phyloP scores from a whole-genome alignment of 2,888 invertebrate species.

The Uloborus plumipes region DNA sequence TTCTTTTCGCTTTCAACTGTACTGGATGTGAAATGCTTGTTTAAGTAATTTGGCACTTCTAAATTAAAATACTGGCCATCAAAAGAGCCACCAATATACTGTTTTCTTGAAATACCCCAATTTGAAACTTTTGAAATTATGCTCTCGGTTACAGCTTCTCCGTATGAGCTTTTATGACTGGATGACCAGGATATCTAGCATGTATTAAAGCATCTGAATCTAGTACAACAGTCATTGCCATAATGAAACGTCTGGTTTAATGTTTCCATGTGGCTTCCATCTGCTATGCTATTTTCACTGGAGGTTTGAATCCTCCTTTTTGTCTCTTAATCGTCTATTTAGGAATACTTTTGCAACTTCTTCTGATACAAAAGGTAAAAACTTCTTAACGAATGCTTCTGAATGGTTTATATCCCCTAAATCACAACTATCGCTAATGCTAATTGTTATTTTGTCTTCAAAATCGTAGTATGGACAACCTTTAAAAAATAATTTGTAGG shows the following conservation, averaged over 20 bases:
- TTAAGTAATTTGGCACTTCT: not conserved
- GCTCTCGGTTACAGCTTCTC: not conserved
- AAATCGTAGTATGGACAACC: not conserved
- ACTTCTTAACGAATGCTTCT: not conserved
- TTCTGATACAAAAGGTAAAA: constrained; percentile 2
- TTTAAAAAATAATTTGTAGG: not conserved
- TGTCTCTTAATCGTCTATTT: not conserved
- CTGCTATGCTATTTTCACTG: constrained; percentile 8
- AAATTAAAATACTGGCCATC: not conserved
- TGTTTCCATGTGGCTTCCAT: constrained; percentile 4
- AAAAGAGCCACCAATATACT: constrained; percentile 11
- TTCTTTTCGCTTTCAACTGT: not conserved
- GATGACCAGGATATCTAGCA: not conserved
- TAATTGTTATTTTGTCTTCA: not conserved
- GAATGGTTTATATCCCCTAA: constrained; percentile 4
- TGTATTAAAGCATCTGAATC: constrained; percentile 1
- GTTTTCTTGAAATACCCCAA: not conserved
- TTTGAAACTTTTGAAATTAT: not conserved
- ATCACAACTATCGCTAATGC: not conserved
- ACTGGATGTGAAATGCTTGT: not conserved
- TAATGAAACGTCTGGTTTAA: not conserved
- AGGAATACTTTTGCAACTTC: not conserved
- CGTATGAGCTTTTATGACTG: not conserved
- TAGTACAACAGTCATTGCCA: constrained; percentile 3
- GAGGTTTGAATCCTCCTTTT: not conserved